phyloP scores from a whole-genome alignment of 2,797 vertebrate species.

The Sarcoramphus papa region DNA sequence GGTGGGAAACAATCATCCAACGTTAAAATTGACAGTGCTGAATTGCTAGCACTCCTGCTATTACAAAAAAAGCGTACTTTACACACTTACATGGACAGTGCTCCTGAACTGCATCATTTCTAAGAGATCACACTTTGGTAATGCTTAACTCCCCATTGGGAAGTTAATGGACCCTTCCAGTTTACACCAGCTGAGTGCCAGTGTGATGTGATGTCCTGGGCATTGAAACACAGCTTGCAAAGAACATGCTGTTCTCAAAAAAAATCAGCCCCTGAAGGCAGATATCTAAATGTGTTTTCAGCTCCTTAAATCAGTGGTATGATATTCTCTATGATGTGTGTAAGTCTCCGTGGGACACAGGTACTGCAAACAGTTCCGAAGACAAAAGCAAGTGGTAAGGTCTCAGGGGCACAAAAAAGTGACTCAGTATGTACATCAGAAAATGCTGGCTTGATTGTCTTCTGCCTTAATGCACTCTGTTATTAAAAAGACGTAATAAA shows the following conservation, averaged over 20 bases:
- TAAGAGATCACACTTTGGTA: background rate
- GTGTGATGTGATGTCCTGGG: background rate
- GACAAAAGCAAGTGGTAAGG: background rate
- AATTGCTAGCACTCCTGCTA: background rate
- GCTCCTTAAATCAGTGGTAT: background rate
- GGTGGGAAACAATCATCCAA: background rate
- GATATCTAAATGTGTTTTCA: background rate
- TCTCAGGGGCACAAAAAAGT: background rate
- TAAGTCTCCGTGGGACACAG: background rate
- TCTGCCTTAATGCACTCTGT: background rate
- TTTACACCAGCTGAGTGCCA: background rate
- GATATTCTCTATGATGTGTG: background rate
- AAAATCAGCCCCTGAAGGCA: background rate
- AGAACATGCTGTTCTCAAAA: background rate
- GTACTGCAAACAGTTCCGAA: background rate
- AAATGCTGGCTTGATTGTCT: background rate
- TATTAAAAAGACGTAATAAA: background rate
- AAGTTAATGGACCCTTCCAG: conserved; percentile 29
- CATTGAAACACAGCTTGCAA: conserved; percentile 1
- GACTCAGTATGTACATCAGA: background rate
- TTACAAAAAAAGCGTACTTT: background rate
- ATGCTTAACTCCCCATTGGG: background rate
- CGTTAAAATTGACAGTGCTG: background rate
- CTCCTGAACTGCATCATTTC: background rate
- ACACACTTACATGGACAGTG: background rate